Evolutionary conservation across 2,888 invertebrate genomes (phyloP), one percentile per base, ranked within the genome.

Genomic region (Melanostoma scalare): DNA sequence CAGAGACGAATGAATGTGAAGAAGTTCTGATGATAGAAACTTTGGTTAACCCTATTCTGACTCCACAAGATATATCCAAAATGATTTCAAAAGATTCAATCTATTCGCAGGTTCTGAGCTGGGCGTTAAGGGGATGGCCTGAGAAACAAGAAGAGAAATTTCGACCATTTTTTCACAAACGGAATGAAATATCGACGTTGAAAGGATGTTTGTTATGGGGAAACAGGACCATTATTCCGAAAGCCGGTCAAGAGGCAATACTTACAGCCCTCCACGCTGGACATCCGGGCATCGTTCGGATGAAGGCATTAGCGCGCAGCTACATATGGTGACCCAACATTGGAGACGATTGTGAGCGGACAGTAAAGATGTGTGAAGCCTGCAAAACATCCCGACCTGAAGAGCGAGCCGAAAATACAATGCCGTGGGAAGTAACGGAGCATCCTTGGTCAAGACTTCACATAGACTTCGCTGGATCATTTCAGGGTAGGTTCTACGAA

Each of bases 81-180:
- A 53, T 53, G 53, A 53, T 35, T 33, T 53, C 53, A 35, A 53
- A 53, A 9, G 35, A 53, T 35, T 35, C 53, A 53, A 53, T 31
- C 9, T 53, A 33, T 35, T 31, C 53, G 6, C 31, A 53, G 35
- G 33, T 53, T 53, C 35, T 53, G 8, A 53, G 33, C 53, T 53
- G 53, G 33, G 53, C 52, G 52, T 55, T 38, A 55, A 38, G 55
- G 20, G 38, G 55, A 55, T 55, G 38, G 55, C 55, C 55, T 36
- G 36, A 63, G 50, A 69, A 85, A 56, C 92, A 50, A 31, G 31
- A 50, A 50, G 50, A 50, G 50, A 50, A 50, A 50, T 50, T 50
- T 50, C 31, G 31, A 50, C 5, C 50, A 4, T 31, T 50, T 31
- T 31, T 31, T 4, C 31, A 31, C 5, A 50, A 50, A 50, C 31